Evolutionary conservation across 2,888 invertebrate species (phyloP).

Genomic region (Temnothorax unifasciatus): DNA sequence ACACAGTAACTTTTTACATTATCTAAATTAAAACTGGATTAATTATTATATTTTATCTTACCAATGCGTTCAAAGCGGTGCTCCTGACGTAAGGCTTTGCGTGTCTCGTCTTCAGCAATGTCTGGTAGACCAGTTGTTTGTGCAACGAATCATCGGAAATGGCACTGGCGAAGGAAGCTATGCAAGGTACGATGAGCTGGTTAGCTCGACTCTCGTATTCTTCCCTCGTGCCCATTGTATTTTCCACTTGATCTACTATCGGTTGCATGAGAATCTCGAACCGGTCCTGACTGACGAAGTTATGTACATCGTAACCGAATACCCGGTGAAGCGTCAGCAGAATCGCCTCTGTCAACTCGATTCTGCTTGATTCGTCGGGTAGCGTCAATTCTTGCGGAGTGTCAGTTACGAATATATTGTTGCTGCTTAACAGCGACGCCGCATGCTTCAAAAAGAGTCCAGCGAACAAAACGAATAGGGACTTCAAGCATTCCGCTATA

Average conservation of each 20-base stretch:
- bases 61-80: constrained; percentile 80
- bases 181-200: constrained; percentile 91
- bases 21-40: neutral
- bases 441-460: constrained; percentile 94
- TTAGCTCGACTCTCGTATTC: constrained; percentile 88
- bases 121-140: constrained; percentile 96
- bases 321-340: constrained; percentile 92
- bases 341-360: constrained; percentile 90
- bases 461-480: constrained; percentile 96
- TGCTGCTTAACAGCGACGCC: constrained; percentile 90
- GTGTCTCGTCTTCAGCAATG: constrained; percentile 94
- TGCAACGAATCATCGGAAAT: constrained; percentile 95
- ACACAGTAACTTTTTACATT: neutral
- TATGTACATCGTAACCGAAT: constrained; percentile 94
- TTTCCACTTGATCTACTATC: constrained; percentile 95
- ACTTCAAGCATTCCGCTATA: constrained; percentile 94
- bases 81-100: constrained; percentile 90
- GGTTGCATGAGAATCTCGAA: constrained; percentile 95
- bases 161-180: constrained; percentile 94
- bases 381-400: constrained; percentile 88
- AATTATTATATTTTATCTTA: constrained; percentile 65
- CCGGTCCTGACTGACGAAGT: constrained; percentile 94
- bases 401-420: constrained; percentile 89
- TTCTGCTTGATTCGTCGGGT: constrained; percentile 80
- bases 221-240: constrained; percentile 89